A percentile compares a stretch with the other conserved stretches of the same genome.
Evolutionary conservation across 2,113 vertebrate genomes (phyloP).

Genomic region (Pollachius pollachius): DNA sequence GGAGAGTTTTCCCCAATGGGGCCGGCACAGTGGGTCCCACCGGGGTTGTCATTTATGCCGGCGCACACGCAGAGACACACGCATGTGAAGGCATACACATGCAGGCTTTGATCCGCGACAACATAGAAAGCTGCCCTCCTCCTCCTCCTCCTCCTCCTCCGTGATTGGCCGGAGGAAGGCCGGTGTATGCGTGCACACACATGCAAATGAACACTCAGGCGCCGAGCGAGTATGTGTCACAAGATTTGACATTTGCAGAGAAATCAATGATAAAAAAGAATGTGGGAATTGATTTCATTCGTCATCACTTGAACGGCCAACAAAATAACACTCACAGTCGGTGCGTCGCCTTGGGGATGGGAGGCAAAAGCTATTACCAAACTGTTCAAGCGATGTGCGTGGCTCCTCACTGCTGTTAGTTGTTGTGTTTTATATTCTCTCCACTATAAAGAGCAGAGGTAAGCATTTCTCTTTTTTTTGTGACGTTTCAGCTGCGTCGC

Average conservation of each 20-base stretch:
- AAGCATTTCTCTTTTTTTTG: conserved; percentile 58
- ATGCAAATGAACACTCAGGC: conserved; percentile 8
- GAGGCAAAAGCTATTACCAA: conserved; percentile 30
- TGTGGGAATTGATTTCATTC: conserved; percentile 18
- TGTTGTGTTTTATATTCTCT: conserved; percentile 11
- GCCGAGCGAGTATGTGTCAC: conserved; percentile 12
- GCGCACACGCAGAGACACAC: conserved; percentile 14
- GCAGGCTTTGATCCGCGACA: background rate
- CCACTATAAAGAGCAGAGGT: conserved; percentile 48
- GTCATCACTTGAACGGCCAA: conserved; percentile 17
- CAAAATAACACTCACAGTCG: conserved; percentile 19
- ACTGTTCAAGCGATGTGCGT: conserved; percentile 36
- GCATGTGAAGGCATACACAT: conserved; percentile 11
- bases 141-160: too few species aligned
- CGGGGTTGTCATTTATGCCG: conserved; percentile 29
- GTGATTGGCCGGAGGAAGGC: conserved; percentile 10
- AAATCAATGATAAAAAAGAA: conserved; percentile 36
- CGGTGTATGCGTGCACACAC: background rate
- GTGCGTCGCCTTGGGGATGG: conserved; percentile 3
- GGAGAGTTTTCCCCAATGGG: conserved; percentile 32
- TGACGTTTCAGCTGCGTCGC: conserved; percentile 45
- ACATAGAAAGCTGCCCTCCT: background rate
- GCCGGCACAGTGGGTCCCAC: conserved; percentile 40
- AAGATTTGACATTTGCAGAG: conserved; percentile 44
- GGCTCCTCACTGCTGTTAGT: conserved; percentile 15